Percentiles rank a stretch among this genome's conserved stretches.
Evolutionary conservation across 2,888 invertebrate genomes (phyloP).

Genomic region (Fragum whitleyi): DNA sequence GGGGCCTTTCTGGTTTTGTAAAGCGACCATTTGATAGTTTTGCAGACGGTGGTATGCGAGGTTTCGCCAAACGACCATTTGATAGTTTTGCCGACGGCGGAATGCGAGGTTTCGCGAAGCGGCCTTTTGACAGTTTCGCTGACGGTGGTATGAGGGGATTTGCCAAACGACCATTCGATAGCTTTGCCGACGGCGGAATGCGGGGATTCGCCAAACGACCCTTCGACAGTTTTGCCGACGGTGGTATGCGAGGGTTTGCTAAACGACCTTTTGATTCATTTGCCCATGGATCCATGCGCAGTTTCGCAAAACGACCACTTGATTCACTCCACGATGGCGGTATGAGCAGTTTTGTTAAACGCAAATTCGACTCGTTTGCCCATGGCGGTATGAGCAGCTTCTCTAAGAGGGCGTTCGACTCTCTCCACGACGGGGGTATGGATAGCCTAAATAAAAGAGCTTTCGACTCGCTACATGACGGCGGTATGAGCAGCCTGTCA

Average conservation of each 20-base stretch:
- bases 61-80: conserved; percentile 51
- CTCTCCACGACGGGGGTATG: conserved; percentile 35
- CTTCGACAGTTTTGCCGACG: conserved; percentile 48
- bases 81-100: conserved; percentile 47
- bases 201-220: conserved; percentile 53
- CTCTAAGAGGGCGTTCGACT: conserved; percentile 39
- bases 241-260: conserved; percentile 40
- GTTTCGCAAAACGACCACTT: conserved; percentile 50
- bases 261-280: conserved; percentile 59
- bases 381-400: conserved; percentile 24
- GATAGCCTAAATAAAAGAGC: conserved; percentile 41
- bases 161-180: conserved; percentile 48
- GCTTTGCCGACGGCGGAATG: conserved; percentile 41
- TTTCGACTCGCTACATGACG: conserved; percentile 41
- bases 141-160: conserved; percentile 46
- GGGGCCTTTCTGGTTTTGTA: conserved; percentile 48
- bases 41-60: conserved; percentile 32
- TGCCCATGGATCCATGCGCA: conserved; percentile 30
- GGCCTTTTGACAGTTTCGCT: conserved; percentile 48
- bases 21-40: conserved; percentile 58
- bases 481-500: conserved; percentile 37
- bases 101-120: conserved; percentile 52
- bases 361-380: conserved; percentile 44
- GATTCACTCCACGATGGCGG: conserved; percentile 45
- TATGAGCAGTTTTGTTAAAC: conserved; percentile 15